These are phyloP conservation scores for Venustaconcha ellipsiformis DNA, from an alignment of 1,140 invertebrate species.

Conservation along the genomic window DNA sequence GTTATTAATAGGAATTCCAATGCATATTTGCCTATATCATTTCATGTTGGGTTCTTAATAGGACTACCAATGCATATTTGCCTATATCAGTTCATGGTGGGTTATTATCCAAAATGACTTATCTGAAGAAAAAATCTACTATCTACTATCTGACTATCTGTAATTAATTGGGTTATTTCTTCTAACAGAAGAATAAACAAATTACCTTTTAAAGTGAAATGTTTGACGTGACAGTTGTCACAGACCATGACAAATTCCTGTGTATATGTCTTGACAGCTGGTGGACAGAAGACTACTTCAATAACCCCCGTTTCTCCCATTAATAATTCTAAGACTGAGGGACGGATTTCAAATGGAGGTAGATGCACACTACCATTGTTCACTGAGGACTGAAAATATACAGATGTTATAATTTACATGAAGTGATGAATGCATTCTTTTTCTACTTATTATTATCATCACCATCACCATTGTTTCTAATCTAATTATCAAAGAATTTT, in stretches of 20 bases:
- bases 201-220: constrained; percentile 64
- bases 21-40: no score
- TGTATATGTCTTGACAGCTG: constrained; percentile 43
- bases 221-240: constrained; percentile 68
- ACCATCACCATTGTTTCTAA: no score
- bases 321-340: constrained; percentile 63
- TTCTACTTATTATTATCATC: no score
- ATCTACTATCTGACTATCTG: not conserved
- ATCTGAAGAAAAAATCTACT: no score
- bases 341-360: constrained; percentile 65
- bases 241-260: constrained; percentile 64
- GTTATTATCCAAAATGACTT: no score
- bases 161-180: not conserved
- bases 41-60: no score
- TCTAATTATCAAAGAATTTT: no score
- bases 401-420: not conserved
- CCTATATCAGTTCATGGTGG: no score
- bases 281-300: constrained; percentile 64
- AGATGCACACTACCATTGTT: constrained; percentile 49
- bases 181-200: constrained; percentile 2
- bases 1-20: no score
- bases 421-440: no score
- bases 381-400: constrained; percentile 52
- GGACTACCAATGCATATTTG: no score
- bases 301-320: constrained; percentile 55